These are phyloP conservation scores for Spatulosminthurus flaviceps DNA, from an alignment of 2,888 invertebrate species.

Conservation along the genomic window DNA sequence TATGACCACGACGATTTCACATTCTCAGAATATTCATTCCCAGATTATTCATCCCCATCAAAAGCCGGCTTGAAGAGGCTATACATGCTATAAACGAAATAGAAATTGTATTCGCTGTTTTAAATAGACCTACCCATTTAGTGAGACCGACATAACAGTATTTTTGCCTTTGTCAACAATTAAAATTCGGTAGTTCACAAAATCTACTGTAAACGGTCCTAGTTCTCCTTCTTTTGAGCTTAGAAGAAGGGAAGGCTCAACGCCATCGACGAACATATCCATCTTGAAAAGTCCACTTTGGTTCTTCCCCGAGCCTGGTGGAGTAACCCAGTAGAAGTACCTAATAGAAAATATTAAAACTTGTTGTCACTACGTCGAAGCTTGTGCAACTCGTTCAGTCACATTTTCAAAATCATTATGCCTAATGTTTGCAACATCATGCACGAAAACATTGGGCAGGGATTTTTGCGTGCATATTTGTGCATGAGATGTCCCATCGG, in stretches of 20 bases:
- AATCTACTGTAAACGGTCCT: constrained; percentile 83
- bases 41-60: too few relatives aligned
- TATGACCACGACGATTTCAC: too few relatives aligned
- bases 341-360: constrained; percentile 44
- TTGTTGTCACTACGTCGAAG: neutral
- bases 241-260: constrained; percentile 45
- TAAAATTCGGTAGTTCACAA: constrained; percentile 80
- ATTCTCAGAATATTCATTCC: too few relatives aligned
- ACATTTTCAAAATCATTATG: too few relatives aligned
- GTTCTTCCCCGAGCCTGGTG: constrained; percentile 27
- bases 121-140: constrained; percentile 74
- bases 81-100: too few relatives aligned
- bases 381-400: too few relatives aligned
- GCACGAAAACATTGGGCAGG: too few relatives aligned
- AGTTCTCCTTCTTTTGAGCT: constrained; percentile 74
- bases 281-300: constrained; percentile 56
- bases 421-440: too few relatives aligned
- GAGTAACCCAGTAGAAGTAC: constrained; percentile 63
- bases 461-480: too few relatives aligned
- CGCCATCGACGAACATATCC: constrained; percentile 49
- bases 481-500: too few relatives aligned
- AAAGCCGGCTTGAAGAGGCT: too few relatives aligned
- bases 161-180: constrained; percentile 79
- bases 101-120: neutral
- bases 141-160: constrained; percentile 80